phyloP scores from a whole-genome alignment of 2,113 vertebrate species.

The Ellobius talpinus region DNA sequence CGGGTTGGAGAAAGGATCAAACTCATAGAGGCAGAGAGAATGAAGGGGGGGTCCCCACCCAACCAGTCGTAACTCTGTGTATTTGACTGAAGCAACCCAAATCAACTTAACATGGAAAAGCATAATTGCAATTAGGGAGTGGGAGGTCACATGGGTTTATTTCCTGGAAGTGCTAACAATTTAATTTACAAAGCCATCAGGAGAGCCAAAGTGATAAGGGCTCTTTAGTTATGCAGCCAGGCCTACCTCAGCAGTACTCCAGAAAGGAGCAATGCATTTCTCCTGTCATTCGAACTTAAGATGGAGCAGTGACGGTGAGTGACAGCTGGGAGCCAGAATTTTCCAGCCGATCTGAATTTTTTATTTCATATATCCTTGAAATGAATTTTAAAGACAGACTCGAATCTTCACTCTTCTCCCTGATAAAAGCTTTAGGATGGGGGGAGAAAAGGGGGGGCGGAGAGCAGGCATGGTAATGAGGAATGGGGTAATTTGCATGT shows the following conservation, averaged over 20 bases:
- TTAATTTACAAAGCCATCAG: conserved; percentile 39
- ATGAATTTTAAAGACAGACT: conserved; percentile 6
- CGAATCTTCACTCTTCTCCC: neutral
- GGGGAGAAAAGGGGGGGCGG: neutral
- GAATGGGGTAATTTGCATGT: neutral
- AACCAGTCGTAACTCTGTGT: neutral
- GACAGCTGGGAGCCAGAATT: neutral
- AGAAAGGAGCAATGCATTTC: neutral
- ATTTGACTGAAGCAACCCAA: neutral
- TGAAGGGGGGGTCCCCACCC: neutral
- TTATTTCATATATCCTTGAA: conserved; percentile 18
- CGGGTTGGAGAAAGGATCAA: neutral
- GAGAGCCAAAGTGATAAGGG: conserved; percentile 7
- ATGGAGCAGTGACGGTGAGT: neutral
- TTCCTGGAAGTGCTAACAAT: conserved; percentile 46
- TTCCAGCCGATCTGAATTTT: neutral
- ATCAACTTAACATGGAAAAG: neutral
- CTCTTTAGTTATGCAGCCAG: neutral
- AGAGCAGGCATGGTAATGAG: neutral
- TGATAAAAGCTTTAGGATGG: neutral
- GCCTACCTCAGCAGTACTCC: neutral
- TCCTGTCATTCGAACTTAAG: neutral
- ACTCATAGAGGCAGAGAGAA: neutral
- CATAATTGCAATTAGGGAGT: neutral
- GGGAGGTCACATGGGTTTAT: neutral